Evolutionary conservation across 2,888 invertebrate species (phyloP).

Genomic region (Metallyticus violacea): DNA sequence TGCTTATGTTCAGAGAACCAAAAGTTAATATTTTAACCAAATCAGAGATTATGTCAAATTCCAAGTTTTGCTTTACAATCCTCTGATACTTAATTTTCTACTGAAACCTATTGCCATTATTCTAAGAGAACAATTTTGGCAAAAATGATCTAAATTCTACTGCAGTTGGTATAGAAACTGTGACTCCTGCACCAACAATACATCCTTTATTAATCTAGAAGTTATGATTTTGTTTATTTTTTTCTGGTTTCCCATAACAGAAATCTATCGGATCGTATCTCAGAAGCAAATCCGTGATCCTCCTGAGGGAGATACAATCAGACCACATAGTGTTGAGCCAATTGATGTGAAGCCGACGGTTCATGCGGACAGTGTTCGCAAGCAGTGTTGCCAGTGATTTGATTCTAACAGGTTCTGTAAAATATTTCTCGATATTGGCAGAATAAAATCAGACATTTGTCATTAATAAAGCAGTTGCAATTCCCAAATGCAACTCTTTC

Average conservation of each 20-base stretch:
- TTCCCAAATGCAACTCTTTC: not conserved
- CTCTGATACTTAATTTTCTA: too few relatives aligned
- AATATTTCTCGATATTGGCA: not conserved
- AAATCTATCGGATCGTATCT: slow-evolving; percentile 98
- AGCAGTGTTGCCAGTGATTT: slow-evolving; percentile 88
- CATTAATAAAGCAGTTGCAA: not conserved
- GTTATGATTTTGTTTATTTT: slow-evolving; percentile 28
- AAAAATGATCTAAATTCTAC: not conserved
- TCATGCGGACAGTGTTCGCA: slow-evolving; percentile 80
- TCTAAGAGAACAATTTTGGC: not conserved
- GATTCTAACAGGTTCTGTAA: slow-evolving; percentile 23
- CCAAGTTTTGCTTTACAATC: too few relatives aligned
- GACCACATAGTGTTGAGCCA: slow-evolving; percentile 83
- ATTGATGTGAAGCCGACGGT: slow-evolving; percentile 86
- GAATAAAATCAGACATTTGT: not conserved
- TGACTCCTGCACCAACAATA: not conserved
- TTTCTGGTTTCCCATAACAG: slow-evolving; percentile 50
- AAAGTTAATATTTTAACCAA: too few relatives aligned
- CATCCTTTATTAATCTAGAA: slow-evolving; percentile 27
- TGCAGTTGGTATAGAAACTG: not conserved
- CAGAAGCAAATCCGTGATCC: slow-evolving; percentile 97
- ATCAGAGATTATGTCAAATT: too few relatives aligned
- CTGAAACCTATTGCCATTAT: too few relatives aligned
- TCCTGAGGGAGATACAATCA: slow-evolving; percentile 89
- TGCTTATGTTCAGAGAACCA: too few relatives aligned